A percentile compares a stretch with the other conserved stretches of the same genome.
Conservation (phyloP, 2,797 vertebrate genomes). For the Babyrousa celebensis region DNA sequence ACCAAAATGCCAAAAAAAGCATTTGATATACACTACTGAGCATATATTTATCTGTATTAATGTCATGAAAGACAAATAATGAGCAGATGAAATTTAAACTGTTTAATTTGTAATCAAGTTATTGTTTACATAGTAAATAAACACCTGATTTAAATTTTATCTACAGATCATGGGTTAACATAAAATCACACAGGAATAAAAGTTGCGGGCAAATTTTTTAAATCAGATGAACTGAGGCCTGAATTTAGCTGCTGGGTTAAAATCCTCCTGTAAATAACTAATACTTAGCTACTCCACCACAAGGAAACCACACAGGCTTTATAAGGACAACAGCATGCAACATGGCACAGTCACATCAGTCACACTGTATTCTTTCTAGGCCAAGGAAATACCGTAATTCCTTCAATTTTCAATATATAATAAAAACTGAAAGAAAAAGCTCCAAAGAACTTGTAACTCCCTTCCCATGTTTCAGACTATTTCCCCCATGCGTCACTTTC, state of each 20-base stretch:
- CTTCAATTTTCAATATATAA: not conserved
- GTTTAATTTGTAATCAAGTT: not conserved
- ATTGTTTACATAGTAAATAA: constrained; percentile 19
- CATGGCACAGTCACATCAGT: not conserved
- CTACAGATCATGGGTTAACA: not conserved
- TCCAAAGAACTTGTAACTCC: constrained; percentile 14
- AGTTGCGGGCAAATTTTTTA: not conserved
- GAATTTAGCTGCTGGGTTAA: not conserved
- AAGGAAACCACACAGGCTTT: not conserved
- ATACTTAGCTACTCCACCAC: not conserved
- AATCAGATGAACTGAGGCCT: constrained; percentile 5
- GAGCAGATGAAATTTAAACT: not conserved
- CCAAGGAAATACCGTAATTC: not conserved
- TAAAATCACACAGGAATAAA: constrained; percentile 28
- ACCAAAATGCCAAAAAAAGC: not conserved
- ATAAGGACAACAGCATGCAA: not conserved
- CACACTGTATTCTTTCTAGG: not conserved
- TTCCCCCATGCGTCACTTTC: not conserved
- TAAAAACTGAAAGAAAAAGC: not conserved
- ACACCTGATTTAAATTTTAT: constrained; percentile 5
- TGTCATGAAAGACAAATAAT: constrained; percentile 35
- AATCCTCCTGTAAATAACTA: not conserved
- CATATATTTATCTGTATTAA: not conserved
- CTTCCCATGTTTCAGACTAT: constrained; percentile 12
- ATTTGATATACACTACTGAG: not conserved